Evolutionary conservation across 1,140 invertebrate genomes (phyloP).

Genomic region (Aricia agestis): DNA sequence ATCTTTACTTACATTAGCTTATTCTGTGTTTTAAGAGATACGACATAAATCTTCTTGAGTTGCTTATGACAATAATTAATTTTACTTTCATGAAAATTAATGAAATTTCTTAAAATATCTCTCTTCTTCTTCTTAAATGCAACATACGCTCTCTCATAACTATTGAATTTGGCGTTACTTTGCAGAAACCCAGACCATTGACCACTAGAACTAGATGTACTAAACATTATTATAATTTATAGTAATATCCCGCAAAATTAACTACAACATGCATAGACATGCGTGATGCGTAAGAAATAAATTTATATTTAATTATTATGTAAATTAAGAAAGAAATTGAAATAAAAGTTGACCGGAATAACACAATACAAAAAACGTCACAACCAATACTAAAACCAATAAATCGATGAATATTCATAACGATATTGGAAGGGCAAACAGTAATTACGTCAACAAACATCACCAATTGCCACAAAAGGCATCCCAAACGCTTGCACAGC

Average conservation of each 20-base stretch:
- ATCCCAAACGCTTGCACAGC: constrained; percentile 12
- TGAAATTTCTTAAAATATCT: too few species aligned
- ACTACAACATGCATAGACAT: too few species aligned
- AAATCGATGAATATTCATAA: background rate
- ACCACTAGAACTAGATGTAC: too few species aligned
- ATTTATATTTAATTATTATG: background rate
- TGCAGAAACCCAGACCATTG: too few species aligned
- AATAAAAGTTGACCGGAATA: background rate
- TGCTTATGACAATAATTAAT: too few species aligned
- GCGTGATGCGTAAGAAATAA: background rate
- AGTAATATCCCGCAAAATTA: too few species aligned
- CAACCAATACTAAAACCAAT: background rate
- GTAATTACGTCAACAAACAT: background rate
- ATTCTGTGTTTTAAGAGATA: background rate
- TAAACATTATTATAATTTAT: too few species aligned
- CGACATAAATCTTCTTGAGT: too few species aligned
- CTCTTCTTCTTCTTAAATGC: too few species aligned
- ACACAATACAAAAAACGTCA: background rate
- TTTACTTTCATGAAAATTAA: too few species aligned
- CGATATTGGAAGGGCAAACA: constrained; percentile 1
- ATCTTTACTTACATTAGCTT: background rate
- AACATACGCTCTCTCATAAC: too few species aligned
- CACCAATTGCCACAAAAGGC: constrained; percentile 26
- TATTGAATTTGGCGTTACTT: too few species aligned
- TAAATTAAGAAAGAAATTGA: background rate